A percentile compares a stretch with the other conserved stretches of the same genome.
These are phyloP conservation scores for Cantharis nigra DNA, from an alignment of 2,888 invertebrate genomes.

Conservation along the genomic window DNA sequence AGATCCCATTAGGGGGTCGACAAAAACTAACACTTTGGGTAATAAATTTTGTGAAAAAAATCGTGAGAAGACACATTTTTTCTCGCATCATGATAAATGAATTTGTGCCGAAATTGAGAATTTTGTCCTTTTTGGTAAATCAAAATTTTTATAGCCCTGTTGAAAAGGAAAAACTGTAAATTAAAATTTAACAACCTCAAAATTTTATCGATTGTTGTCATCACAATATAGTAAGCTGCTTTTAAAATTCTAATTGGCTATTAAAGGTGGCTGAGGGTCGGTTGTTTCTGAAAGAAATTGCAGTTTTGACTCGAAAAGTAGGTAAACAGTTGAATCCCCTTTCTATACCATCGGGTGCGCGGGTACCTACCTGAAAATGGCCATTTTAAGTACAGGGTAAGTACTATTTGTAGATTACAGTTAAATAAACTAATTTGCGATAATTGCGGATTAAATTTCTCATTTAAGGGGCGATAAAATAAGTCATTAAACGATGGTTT, in stretches of 20 bases:
- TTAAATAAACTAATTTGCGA: background rate
- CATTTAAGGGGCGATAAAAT: background rate
- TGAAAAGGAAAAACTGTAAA: background rate
- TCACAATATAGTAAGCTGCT: background rate
- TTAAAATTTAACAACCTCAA: background rate
- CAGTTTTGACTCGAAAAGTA: background rate
- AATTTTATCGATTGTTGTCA: constrained; percentile 4
- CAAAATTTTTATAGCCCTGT: background rate
- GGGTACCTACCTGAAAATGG: background rate
- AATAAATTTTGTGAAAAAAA: background rate
- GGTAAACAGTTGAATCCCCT: background rate
- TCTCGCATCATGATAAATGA: background rate
- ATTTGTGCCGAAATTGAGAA: background rate
- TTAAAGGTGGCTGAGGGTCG: background rate
- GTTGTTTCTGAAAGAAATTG: background rate
- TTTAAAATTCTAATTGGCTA: background rate
- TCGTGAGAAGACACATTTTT: background rate
- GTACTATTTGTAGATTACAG: background rate
- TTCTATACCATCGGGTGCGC: background rate
- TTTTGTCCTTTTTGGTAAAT: background rate
- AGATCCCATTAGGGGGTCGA: background rate
- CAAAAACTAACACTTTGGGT: background rate
- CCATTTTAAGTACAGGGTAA: background rate
- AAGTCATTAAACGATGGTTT: background rate
- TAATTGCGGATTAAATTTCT: background rate